These are phyloP conservation scores for Rhizomys pruinosus DNA, from an alignment of 2,113 vertebrate species.

Conservation along the genomic window DNA sequence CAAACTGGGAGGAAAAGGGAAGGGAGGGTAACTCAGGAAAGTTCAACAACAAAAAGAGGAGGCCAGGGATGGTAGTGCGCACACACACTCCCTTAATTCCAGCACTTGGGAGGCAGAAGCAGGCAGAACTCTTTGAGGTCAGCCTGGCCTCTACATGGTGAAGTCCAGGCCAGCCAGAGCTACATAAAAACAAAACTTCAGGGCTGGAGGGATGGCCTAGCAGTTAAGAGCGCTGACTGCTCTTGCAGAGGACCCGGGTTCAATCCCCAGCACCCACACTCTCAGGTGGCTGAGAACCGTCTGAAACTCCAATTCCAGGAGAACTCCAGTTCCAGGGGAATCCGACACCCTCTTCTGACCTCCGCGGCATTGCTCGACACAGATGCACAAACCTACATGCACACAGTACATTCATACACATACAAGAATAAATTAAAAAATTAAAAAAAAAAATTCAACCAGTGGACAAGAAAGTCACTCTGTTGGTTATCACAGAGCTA, in stretches of 20 bases:
- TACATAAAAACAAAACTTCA: not conserved
- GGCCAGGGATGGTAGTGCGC: not conserved
- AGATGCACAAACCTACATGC: too few relatives aligned
- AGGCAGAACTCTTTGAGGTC: not conserved
- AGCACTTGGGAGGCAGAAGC: not conserved
- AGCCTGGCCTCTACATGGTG: not conserved
- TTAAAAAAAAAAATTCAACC: not conserved
- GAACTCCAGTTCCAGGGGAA: too few relatives aligned
- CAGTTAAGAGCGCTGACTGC: too few relatives aligned
- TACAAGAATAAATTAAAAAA: too few relatives aligned
- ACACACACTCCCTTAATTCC: not conserved
- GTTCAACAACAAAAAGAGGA: not conserved
- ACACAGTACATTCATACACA: too few relatives aligned
- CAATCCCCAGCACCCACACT: too few relatives aligned
- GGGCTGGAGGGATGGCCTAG: too few relatives aligned
- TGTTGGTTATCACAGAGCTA: not conserved
- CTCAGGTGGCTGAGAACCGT: too few relatives aligned
- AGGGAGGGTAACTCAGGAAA: not conserved
- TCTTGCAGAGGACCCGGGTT: too few relatives aligned
- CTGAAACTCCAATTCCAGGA: too few relatives aligned
- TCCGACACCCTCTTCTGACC: too few relatives aligned
- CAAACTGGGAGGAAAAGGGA: not conserved
- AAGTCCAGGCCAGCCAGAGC: not conserved
- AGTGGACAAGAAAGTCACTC: conserved; percentile 32
- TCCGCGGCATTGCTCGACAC: too few relatives aligned